Evolutionary conservation across 2,113 vertebrate genomes (phyloP).

Genomic region (Cyanoderma ruficeps): DNA sequence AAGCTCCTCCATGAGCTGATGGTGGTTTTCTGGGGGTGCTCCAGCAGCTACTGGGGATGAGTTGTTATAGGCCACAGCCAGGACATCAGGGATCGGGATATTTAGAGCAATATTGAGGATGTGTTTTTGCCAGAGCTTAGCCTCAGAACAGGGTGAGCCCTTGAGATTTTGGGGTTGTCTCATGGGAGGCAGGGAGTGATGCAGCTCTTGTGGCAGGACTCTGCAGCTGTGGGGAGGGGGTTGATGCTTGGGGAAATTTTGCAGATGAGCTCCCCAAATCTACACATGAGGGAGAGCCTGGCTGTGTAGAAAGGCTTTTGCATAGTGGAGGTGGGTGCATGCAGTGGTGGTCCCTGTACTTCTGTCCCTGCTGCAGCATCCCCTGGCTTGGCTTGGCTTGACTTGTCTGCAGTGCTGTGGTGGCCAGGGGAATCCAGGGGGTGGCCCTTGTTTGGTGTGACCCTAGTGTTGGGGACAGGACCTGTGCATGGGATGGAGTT

Average conservation of each 20-base stretch:
- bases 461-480: neutral
- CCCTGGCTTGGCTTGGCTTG: neutral
- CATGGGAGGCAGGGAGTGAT: neutral
- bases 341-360: fast-evolving
- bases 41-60: neutral
- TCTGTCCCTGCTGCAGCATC: neutral
- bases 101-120: neutral
- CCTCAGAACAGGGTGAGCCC: neutral
- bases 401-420: neutral
- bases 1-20: neutral
- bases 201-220: neutral
- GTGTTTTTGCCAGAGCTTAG: neutral
- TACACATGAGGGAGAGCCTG: neutral
- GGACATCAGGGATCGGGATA: neutral
- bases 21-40: neutral
- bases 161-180: neutral
- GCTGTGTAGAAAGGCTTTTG: neutral
- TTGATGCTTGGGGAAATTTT: neutral
- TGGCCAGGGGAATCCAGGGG: neutral
- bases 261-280: neutral
- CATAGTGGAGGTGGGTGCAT: neutral
- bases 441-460: neutral
- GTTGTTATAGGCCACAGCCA: neutral
- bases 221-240: fast-evolving
- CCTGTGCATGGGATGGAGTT: neutral